Conservation (phyloP, 1,140 invertebrate species). For the Drosophila gunungcola region DNA sequence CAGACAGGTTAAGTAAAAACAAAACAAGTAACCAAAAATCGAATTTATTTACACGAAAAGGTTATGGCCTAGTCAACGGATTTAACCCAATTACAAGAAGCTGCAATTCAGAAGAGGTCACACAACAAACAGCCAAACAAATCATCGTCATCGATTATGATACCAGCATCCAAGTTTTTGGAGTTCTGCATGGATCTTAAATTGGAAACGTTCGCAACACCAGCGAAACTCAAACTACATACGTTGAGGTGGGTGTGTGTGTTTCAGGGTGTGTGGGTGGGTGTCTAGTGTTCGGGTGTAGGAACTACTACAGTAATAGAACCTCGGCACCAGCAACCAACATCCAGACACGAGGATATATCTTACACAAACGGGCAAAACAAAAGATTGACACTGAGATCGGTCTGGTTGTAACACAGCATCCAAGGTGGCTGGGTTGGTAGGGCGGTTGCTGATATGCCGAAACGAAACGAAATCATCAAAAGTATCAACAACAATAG, state of each 20-base stretch:
- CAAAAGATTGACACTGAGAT: constrained; percentile 27
- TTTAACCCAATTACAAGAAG: constrained; percentile 54
- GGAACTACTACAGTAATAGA: constrained; percentile 54
- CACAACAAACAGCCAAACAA: constrained; percentile 69
- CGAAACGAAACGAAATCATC: constrained; percentile 63
- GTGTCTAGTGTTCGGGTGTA: constrained; percentile 19
- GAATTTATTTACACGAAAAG: constrained; percentile 55
- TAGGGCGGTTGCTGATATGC: constrained; percentile 44
- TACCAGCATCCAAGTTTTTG: constrained; percentile 34
- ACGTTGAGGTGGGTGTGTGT: constrained; percentile 32
- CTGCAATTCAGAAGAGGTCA: constrained; percentile 55
- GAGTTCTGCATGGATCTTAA: constrained; percentile 38
- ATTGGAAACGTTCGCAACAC: constrained; percentile 60
- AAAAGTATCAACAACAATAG: constrained; percentile 67
- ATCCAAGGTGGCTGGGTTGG: constrained; percentile 2
- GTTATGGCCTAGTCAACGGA: constrained; percentile 16
- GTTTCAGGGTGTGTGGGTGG: constrained; percentile 8
- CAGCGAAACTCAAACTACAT: constrained; percentile 67
- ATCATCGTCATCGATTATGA: constrained; percentile 16
- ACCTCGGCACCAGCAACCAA: constrained; percentile 60
- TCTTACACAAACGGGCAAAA: constrained; percentile 59
- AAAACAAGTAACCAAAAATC: constrained; percentile 8
- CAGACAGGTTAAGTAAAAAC: constrained; percentile 44
- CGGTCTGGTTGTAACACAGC: constrained; percentile 2
- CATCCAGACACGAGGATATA: constrained; percentile 62